Evolutionary conservation across 2,888 invertebrate genomes (phyloP).

Genomic region (Andrena fulva): DNA sequence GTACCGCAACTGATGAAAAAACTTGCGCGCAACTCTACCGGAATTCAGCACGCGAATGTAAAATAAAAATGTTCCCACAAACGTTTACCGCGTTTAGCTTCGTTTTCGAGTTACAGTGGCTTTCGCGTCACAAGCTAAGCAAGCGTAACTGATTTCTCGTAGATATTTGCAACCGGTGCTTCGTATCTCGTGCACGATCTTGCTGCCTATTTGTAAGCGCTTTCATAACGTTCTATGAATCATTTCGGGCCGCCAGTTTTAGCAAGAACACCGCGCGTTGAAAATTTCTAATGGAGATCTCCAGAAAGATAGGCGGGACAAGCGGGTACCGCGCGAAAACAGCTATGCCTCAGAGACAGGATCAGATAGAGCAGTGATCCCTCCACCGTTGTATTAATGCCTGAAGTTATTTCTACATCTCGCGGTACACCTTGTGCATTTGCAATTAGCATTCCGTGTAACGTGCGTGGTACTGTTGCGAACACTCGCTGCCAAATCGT

Average conservation of each 20-base stretch:
- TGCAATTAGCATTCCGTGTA: no score
- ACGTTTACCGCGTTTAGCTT: not conserved
- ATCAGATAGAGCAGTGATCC: not conserved
- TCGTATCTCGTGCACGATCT: slow-evolving; percentile 4
- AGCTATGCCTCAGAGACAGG: not conserved
- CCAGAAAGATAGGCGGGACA: not conserved
- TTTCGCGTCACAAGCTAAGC: slow-evolving; percentile 3
- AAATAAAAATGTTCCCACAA: not conserved
- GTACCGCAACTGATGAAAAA: not conserved
- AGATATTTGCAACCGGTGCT: not conserved
- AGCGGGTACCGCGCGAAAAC: not conserved
- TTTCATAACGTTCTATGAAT: slow-evolving; percentile 14
- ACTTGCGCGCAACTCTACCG: not conserved
- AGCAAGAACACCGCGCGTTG: not conserved
- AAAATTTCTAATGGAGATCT: slow-evolving; percentile 9
- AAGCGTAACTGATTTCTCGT: slow-evolving; percentile 10
- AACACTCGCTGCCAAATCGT: no score
- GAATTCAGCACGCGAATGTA: not conserved
- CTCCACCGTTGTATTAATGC: not conserved
- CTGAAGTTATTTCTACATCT: not conserved
- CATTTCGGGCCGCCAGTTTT: not conserved
- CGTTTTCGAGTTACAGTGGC: not conserved
- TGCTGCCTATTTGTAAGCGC: slow-evolving; percentile 10
- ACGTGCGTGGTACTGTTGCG: no score
- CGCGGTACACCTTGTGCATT: not conserved